phyloP scores from a whole-genome alignment of 2,888 invertebrate species.

The Frankliniella intonsa region DNA sequence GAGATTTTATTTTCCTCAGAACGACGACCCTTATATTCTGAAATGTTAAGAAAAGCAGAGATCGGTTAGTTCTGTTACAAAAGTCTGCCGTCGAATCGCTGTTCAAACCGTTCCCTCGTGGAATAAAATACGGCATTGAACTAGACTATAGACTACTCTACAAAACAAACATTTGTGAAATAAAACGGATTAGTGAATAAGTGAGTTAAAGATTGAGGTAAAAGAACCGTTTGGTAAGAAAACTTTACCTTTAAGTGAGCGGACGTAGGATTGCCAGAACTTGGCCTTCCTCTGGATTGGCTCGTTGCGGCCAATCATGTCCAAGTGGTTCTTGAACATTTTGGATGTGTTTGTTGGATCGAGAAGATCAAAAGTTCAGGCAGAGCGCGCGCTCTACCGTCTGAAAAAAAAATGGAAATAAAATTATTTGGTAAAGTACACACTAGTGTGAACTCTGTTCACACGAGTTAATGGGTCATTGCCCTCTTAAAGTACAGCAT shows the following conservation, averaged over 20 bases:
- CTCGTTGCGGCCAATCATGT: constrained; percentile 91
- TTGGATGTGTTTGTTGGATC: constrained; percentile 10
- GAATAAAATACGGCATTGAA: no score
- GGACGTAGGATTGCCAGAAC: constrained; percentile 90
- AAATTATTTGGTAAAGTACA: no score
- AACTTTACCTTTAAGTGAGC: constrained; percentile 79
- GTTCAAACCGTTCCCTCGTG: no score
- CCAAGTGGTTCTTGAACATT: constrained; percentile 84
- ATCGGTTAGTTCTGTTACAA: neutral
- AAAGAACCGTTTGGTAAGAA: neutral
- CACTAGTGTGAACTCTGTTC: no score
- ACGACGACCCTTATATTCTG: neutral
- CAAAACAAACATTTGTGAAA: no score
- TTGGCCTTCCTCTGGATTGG: constrained; percentile 87
- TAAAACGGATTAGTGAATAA: no score
- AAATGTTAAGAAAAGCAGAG: constrained; percentile 6
- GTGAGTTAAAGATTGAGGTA: no score
- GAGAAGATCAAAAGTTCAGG: neutral
- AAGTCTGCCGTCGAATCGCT: no score
- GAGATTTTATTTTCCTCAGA: neutral
- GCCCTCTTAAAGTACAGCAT: no score
- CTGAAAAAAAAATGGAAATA: neutral
- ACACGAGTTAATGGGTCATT: no score
- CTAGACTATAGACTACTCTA: no score
- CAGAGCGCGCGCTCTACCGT: constrained; percentile 14